Evolutionary conservation across 2,113 vertebrate genomes (phyloP), one percentile per base, ranked within the genome.

Genomic region (Lutjanus erythropterus): DNA sequence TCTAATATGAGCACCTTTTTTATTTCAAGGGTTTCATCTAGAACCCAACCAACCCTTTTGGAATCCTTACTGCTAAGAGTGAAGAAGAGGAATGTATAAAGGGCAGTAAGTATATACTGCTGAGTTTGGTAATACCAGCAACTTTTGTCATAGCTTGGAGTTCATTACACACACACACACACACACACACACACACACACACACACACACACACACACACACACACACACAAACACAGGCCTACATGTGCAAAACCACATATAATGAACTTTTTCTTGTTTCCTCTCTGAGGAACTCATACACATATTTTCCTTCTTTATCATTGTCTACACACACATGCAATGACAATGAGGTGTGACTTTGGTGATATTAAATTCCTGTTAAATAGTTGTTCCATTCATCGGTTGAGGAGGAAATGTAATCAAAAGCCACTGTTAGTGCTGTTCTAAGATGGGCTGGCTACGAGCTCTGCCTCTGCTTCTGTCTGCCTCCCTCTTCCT

Each of bases 371-470:
- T 78, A 75, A 81, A 75, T 80, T 87, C 58, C 19, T 85, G 39
- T 85, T 83, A 68, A 80, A 61, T n/a, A 81, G 59, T 69, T 62
- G 33, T 37, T 78, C 61, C 82, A 84, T 84, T 90, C 75, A 86
- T 92, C 86, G 89, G 86, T 80, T 75, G 71, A 75, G 55, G 21
- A 72, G 83, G 58, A 91, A 88, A 82, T 86, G 78, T 86, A 89
- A 90, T 90, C 75, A 91, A 71, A 76, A 39, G 62, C 55, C 56
- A 65, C n/a, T 49, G 55, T 49, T 42, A 70, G 60, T 76, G 50
- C 16, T 59, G 47, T 33, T 44, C 6, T 27, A 21, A 55, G 11
- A 42, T 10, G 25, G 31, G 9, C 27, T 7, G 5, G 46, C n/a
- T 15, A n/a, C n/a, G n/a, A 3, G 33, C 46, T 72, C 1, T 53